phyloP scores from a whole-genome alignment of 2,113 vertebrate genomes.

The Sceloporus tristichus region DNA sequence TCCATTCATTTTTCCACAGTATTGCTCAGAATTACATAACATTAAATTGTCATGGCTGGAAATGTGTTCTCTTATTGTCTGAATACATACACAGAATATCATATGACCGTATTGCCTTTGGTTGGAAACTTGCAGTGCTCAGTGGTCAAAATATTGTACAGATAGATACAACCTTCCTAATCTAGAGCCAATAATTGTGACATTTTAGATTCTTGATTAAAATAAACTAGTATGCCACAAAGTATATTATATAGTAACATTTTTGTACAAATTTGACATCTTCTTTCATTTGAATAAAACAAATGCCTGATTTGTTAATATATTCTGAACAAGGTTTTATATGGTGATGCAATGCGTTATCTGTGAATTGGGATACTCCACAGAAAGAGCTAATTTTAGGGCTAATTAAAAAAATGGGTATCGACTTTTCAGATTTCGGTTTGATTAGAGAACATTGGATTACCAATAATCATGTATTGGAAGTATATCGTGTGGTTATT shows the following conservation, averaged over 20 bases:
- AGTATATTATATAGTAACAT: background rate
- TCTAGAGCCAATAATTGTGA: background rate
- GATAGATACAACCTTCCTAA: background rate
- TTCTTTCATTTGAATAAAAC: background rate
- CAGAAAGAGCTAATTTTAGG: background rate
- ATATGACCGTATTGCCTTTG: background rate
- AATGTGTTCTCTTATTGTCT: background rate
- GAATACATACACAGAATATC: background rate
- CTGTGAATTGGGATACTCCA: background rate
- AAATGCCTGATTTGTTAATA: background rate
- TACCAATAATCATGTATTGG: constrained; percentile 4
- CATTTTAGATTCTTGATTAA: background rate
- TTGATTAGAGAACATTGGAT: constrained; percentile 43
- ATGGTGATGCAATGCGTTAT: background rate
- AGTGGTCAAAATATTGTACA: background rate
- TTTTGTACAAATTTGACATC: background rate
- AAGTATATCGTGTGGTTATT: constrained; percentile 31
- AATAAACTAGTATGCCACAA: background rate
- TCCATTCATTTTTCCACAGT: background rate
- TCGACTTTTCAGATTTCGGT: constrained; percentile 28
- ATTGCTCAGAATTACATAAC: background rate
- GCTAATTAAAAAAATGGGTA: background rate
- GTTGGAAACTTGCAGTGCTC: background rate
- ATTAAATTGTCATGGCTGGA: background rate
- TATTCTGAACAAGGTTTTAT: background rate